These are phyloP conservation scores for Parapristionchus giblindavisi DNA, from an alignment of 2,888 invertebrate genomes.

Conservation along the genomic window DNA sequence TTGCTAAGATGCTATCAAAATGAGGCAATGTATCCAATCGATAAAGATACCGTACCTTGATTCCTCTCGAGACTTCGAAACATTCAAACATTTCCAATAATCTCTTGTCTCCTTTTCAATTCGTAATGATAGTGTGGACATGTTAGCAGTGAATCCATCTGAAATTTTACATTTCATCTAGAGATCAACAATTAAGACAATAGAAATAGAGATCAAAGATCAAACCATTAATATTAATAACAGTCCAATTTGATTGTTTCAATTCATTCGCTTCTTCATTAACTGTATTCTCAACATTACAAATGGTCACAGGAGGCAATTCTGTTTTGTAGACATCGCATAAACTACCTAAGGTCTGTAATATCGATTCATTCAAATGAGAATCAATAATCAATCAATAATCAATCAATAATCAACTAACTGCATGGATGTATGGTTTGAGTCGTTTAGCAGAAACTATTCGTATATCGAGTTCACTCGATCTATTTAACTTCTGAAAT, in stretches of 20 bases:
- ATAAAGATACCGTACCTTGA: not conserved
- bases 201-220: not conserved
- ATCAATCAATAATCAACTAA: not conserved
- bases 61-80: not conserved
- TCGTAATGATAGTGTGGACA: not conserved
- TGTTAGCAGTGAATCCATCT: not conserved
- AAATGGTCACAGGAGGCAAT: slow-evolving; percentile 6
- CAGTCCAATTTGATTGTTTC: not conserved
- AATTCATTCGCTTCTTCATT: not conserved
- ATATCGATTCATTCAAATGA: not conserved
- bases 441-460: slow-evolving; percentile 8
- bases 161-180: not conserved
- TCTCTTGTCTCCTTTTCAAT: slow-evolving; percentile 29
- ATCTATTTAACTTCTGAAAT: not conserved
- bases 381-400: not conserved
- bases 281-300: not conserved
- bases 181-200: not conserved
- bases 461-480: not conserved
- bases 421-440: slow-evolving; percentile 25
- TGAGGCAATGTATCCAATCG: slow-evolving; percentile 43
- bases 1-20: slow-evolving; percentile 69
- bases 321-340: not conserved
- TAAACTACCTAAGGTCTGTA: slow-evolving; percentile 19
- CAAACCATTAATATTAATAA: not conserved
- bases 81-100: slow-evolving; percentile 30